Evolutionary conservation across 2,113 vertebrate genomes (phyloP), one percentile per base, ranked within the genome.

Genomic region (Hemicordylus capensis): DNA sequence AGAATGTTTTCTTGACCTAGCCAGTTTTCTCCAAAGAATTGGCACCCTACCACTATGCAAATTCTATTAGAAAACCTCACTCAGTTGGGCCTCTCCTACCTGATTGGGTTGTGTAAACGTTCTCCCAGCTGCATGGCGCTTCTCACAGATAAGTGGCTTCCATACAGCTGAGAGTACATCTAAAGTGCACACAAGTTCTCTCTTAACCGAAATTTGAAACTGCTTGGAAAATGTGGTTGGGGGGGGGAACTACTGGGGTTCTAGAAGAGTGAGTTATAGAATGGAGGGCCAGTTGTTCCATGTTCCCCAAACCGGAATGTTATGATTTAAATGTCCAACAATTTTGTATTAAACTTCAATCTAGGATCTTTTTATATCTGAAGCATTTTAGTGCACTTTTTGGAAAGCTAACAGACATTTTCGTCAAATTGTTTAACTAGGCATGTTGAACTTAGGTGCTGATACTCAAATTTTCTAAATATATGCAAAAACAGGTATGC

Each of bases 401-500:
- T 56, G 6, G 39, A 74, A 75, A 63, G 72, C 44, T n/a, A 61
- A 42, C 10, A 24, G 46, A 42, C 37, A 56, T 39, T 81, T 81
- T 73, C n/a, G 31, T 48, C 31, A 63, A 48, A 64, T n/a, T n/a
- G n/a, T n/a, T 4, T 64, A 75, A 39, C 56, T 91, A 90, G 90
- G 87, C 83, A 77, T 73, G 82, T 83, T 90, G 86, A 28, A 81
- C 84, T 76, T 94, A 73, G 31, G 70, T 54, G 64, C 84, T 77
- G 83, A 84, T 75, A 75, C 31, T 44, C n/a, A 51, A 90, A 81
- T 88, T 91, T 89, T 90, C 89, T 90, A 76, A 83, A 89, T 90
- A 79, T 88, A 90, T 93, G 87, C 92, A 76, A 91, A 93, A 76
- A 85, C 89, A 94, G 90, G 87, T 93, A 88, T 87, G 61, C 80